These are phyloP conservation scores for Ostrea denselamellosa DNA, from an alignment of 1,140 invertebrate genomes.

Conservation along the genomic window DNA sequence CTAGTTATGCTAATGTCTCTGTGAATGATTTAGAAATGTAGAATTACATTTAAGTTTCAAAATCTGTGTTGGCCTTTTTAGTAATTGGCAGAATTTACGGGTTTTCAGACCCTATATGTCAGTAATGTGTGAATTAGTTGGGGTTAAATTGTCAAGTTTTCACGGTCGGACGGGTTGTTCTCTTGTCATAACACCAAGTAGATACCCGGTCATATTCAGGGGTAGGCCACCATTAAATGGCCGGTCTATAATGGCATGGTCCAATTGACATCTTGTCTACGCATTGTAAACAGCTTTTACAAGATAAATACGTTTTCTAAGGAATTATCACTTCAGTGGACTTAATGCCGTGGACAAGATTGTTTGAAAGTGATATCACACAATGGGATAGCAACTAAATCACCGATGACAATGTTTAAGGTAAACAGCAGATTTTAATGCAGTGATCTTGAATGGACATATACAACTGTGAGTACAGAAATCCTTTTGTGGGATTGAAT, in stretches of 20 bases:
- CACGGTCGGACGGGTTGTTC: background rate
- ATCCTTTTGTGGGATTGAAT: background rate
- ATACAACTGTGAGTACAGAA: background rate
- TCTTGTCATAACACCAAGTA: background rate
- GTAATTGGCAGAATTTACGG: background rate
- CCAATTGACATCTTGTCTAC: constrained; percentile 15
- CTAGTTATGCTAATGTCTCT: too few relatives aligned
- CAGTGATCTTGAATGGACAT: background rate
- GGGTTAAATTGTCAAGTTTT: constrained; percentile 17
- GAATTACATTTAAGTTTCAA: background rate
- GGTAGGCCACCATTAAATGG: constrained; percentile 14
- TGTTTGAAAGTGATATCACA: constrained; percentile 26
- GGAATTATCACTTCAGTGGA: constrained; percentile 32
- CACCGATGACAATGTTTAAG: background rate
- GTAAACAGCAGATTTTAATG: background rate
- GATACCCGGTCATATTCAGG: background rate
- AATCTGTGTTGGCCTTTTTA: background rate
- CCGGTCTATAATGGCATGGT: background rate
- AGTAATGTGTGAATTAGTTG: constrained; percentile 21
- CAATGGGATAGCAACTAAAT: background rate
- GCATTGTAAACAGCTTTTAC: constrained; percentile 35
- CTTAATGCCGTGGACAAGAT: constrained; percentile 18
- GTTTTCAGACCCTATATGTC: constrained; percentile 6
- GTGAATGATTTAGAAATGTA: background rate
- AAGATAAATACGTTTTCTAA: constrained; percentile 27